Conservation (phyloP, 2,113 vertebrate genomes). For the Callopanchax toddi region DNA sequence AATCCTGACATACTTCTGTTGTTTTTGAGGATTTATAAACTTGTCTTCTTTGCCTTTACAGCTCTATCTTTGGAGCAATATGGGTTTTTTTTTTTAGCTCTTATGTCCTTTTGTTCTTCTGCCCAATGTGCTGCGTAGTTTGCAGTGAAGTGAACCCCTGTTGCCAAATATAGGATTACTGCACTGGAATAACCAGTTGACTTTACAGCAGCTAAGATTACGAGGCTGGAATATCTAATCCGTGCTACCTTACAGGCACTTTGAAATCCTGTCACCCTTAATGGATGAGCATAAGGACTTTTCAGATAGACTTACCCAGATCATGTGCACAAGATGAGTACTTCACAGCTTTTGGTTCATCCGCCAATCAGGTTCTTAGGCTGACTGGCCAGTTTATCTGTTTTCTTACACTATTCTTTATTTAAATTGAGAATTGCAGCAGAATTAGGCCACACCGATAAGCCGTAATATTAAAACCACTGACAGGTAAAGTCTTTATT, state of each 20-base stretch:
- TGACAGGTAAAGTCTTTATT: background rate
- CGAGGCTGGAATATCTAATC: conserved; percentile 63
- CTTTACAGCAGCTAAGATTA: conserved; percentile 61
- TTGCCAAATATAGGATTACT: conserved; percentile 68
- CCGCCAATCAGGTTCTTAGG: background rate
- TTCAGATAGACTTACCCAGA: conserved; percentile 61
- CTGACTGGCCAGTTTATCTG: background rate
- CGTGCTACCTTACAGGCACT: conserved; percentile 57
- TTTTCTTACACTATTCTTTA: background rate
- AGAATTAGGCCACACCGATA: background rate
- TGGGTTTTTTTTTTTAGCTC: background rate
- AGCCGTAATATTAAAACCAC: background rate
- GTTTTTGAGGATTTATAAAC: background rate
- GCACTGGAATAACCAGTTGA: conserved; percentile 59
- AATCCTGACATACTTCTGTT: background rate
- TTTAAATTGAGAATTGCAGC: background rate
- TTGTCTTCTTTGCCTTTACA: conserved; percentile 4
- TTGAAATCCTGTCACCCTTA: conserved; percentile 67
- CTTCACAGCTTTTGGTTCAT: background rate
- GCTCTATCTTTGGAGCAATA: conserved; percentile 8
- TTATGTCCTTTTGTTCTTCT: conserved; percentile 32
- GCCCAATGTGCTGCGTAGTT: conserved; percentile 36
- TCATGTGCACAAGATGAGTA: conserved; percentile 41
- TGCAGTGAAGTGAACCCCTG: conserved; percentile 38
- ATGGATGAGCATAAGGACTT: conserved; percentile 53